These are phyloP conservation scores for Osmoderma eremita DNA, from an alignment of 2,888 invertebrate species.

Conservation along the genomic window DNA sequence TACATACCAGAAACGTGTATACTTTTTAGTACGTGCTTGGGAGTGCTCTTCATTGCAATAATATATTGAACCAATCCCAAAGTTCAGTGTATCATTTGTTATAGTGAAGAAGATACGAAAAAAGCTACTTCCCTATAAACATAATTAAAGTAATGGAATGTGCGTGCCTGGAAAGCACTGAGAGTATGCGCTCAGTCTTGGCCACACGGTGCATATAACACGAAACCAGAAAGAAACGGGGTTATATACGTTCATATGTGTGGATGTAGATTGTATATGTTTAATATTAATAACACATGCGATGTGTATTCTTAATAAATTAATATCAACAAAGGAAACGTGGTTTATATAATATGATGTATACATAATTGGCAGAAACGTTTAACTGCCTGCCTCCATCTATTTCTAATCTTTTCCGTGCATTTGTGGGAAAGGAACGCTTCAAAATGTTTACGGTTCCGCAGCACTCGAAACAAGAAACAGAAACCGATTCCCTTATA, in stretches of 20 bases:
- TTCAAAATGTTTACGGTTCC: constrained; percentile 43
- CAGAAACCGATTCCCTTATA: constrained; percentile 42
- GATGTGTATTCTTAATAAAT: constrained; percentile 49
- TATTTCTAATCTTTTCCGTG: constrained; percentile 41
- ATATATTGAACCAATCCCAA: constrained; percentile 6
- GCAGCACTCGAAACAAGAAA: constrained; percentile 40
- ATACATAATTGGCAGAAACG: constrained; percentile 41
- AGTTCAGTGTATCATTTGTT: constrained; percentile 35
- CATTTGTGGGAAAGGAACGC: constrained; percentile 38
- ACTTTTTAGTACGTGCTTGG: too few species aligned
- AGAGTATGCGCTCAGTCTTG: constrained; percentile 20
- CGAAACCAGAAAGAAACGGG: constrained; percentile 29
- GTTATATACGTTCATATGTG: constrained; percentile 5
- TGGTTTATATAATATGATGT: constrained; percentile 51
- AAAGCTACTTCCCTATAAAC: constrained; percentile 36
- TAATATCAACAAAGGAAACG: constrained; percentile 53
- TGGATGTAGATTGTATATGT: constrained; percentile 44
- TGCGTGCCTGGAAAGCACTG: constrained; percentile 30
- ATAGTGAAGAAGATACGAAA: constrained; percentile 27
- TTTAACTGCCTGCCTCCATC: constrained; percentile 35
- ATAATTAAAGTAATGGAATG: constrained; percentile 38
- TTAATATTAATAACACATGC: constrained; percentile 51
- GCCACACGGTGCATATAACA: constrained; percentile 18
- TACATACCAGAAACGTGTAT: too few species aligned
- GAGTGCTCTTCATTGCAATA: constrained; percentile 7